A percentile compares a stretch with the other conserved stretches of the same genome.
Conservation (phyloP, 2,888 invertebrate species). For the Nephrotoma flavescens region DNA sequence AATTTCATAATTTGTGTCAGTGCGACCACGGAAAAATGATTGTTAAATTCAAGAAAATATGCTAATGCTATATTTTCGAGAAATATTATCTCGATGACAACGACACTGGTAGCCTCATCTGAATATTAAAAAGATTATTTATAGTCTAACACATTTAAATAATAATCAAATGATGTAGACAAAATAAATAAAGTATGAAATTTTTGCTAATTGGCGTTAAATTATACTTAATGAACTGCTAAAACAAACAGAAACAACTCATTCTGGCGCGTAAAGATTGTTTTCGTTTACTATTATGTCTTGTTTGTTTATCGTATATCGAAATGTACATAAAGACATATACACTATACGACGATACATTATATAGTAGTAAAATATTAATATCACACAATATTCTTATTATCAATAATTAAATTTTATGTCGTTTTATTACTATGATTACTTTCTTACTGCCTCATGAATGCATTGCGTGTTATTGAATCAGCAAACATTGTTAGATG, state of each 20-base stretch:
- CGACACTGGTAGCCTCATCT: no score
- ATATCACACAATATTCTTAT: neutral
- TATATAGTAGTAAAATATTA: neutral
- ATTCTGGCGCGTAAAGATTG: neutral
- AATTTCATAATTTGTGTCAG: neutral
- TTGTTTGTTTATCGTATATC: neutral
- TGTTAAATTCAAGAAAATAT: neutral
- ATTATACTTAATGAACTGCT: neutral
- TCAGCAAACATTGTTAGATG: neutral
- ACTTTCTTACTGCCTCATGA: neutral
- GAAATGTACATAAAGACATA: neutral
- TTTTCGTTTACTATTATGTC: neutral
- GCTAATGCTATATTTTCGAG: neutral
- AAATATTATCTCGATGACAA: neutral
- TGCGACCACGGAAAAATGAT: neutral
- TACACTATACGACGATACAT: neutral
- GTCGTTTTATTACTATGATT: neutral
- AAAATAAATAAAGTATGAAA: neutral
- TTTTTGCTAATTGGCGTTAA: neutral
- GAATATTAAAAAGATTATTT: neutral
- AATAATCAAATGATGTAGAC: neutral
- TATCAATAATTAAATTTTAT: neutral
- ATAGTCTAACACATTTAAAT: neutral
- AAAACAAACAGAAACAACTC: neutral
- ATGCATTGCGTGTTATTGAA: neutral